phyloP scores from a whole-genome alignment of 2,113 vertebrate species.

The Physeter macrocephalus region DNA sequence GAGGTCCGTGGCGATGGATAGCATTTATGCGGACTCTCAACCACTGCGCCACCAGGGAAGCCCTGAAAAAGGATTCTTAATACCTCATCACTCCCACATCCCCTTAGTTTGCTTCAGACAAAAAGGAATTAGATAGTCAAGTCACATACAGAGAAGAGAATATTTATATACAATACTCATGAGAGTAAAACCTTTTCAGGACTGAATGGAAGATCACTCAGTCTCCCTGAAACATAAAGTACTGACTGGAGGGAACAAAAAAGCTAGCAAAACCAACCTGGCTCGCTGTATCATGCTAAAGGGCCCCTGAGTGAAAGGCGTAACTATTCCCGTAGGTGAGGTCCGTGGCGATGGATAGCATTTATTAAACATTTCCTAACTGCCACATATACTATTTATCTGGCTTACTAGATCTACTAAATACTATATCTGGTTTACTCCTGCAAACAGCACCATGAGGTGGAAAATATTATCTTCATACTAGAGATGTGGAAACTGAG shows the following conservation, averaged over 20 bases:
- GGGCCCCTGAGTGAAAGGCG: not conserved
- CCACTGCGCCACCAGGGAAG: no score
- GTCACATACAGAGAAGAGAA: conserved; percentile 27
- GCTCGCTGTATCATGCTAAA: not conserved
- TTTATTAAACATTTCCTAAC: not conserved
- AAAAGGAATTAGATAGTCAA: conserved; percentile 39
- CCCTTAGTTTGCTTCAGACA: conserved; percentile 40
- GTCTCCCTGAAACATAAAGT: conserved; percentile 5
- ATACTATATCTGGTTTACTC: not conserved
- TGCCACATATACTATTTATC: not conserved
- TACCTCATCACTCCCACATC: not conserved
- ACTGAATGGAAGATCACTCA: conserved; percentile 9
- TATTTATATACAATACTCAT: conserved; percentile 9
- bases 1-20: not conserved
- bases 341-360: not conserved
- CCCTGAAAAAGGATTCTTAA: conserved; percentile 43
- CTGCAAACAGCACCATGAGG: not conserved
- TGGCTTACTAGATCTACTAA: not conserved
- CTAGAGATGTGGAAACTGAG: not conserved
- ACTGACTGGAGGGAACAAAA: not conserved
- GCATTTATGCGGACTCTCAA: no score
- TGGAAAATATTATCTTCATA: not conserved
- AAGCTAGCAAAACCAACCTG: not conserved
- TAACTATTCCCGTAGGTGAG: not conserved
- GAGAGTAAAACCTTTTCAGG: conserved; percentile 28